Conservation (phyloP, 2,888 invertebrate species). For the Teinopalpus imperialis region DNA sequence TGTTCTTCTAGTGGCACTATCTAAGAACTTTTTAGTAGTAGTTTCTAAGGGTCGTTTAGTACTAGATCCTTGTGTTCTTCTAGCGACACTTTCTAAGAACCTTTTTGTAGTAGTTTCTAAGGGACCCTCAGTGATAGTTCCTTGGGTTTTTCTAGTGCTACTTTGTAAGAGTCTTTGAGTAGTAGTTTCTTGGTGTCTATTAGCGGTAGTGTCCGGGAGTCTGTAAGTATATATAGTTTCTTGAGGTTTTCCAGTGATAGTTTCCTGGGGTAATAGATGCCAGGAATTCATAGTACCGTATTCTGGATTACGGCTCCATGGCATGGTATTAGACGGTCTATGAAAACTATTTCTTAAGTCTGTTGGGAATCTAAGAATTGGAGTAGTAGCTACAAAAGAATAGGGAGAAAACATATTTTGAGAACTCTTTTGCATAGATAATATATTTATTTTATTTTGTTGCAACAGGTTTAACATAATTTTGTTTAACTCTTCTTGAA, state of each 20-base stretch:
- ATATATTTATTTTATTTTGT: not conserved
- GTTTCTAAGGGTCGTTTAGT: not conserved
- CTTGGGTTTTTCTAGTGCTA: not conserved
- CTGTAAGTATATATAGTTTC: no score
- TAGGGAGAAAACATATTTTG: not conserved
- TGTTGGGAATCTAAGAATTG: not conserved
- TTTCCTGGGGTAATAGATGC: no score
- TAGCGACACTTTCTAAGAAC: no score
- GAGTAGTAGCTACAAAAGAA: not conserved
- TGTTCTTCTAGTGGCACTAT: no score
- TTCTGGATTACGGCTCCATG: no score
- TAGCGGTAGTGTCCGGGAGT: no score
- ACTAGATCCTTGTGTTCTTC: no score
- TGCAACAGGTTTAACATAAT: not conserved
- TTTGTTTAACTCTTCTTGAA: not conserved
- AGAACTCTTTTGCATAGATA: not conserved
- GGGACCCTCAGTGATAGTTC: not conserved
- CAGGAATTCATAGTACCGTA: no score
- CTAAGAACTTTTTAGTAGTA: not conserved
- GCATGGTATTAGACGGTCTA: not conserved
- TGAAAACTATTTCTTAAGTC: not conserved
- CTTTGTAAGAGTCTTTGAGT: no score
- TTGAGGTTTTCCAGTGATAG: no score
- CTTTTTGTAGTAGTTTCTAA: no score
- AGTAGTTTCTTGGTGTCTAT: no score